These are phyloP conservation scores for Ophraella communa DNA, from an alignment of 2,888 invertebrate genomes.

Conservation along the genomic window DNA sequence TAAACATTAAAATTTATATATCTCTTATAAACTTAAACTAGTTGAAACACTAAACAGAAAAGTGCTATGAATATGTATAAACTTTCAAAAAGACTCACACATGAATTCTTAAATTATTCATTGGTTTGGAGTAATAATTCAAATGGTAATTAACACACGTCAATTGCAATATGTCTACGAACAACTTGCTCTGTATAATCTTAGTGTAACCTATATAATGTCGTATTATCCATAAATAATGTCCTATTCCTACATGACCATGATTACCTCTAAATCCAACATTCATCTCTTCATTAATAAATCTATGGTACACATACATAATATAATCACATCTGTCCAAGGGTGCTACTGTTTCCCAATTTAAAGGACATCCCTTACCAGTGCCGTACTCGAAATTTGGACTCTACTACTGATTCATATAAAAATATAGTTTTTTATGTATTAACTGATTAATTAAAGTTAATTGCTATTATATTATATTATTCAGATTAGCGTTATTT, in stretches of 20 bases:
- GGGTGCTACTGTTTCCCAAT: slow-evolving; percentile 25
- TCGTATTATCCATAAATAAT: neutral
- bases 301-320: slow-evolving; percentile 14
- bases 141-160: neutral
- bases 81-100: no score
- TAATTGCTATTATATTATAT: no score
- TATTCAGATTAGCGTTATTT: no score
- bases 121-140: neutral
- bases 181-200: neutral
- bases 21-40: no score
- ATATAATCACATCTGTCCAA: slow-evolving; percentile 27
- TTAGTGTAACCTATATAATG: neutral
- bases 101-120: neutral
- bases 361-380: slow-evolving; percentile 13
- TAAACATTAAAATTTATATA: no score
- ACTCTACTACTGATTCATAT: no score
- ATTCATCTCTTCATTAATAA: slow-evolving; percentile 10
- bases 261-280: slow-evolving; percentile 13
- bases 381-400: neutral
- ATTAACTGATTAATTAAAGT: no score
- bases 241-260: neutral
- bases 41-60: no score
- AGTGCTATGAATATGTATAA: no score
- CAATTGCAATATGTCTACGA: neutral
- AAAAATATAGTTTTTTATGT: no score